phyloP scores from a whole-genome alignment of 2,888 invertebrate species.

The Vannuccia rotundouncinata region DNA sequence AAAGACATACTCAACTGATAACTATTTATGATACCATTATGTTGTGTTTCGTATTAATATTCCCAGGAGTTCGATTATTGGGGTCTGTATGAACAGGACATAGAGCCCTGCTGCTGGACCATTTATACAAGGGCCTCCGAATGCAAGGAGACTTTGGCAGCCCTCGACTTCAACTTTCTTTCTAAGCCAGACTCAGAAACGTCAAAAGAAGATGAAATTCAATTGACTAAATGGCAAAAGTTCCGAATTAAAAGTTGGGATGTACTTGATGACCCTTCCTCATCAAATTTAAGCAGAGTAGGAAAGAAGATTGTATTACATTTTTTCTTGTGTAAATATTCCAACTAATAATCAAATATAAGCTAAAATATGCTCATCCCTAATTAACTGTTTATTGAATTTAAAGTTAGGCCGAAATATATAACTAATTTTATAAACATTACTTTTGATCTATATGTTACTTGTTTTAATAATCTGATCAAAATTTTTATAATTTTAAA shows the following conservation, averaged over 20 bases:
- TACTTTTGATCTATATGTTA: too few species aligned
- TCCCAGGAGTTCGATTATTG: constrained; percentile 52
- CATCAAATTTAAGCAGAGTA: constrained; percentile 49
- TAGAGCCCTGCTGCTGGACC: constrained; percentile 55
- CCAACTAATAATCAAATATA: too few species aligned
- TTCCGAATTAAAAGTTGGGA: constrained; percentile 48
- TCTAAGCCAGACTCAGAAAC: constrained; percentile 44
- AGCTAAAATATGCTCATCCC: too few species aligned
- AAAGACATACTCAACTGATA: too few species aligned
- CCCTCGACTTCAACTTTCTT: constrained; percentile 51
- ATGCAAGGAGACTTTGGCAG: constrained; percentile 51
- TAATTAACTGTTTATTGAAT: too few species aligned
- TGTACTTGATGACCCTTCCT: constrained; percentile 50
- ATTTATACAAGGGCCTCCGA: constrained; percentile 53
- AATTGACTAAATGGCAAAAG: constrained; percentile 43
- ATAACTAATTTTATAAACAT: too few species aligned
- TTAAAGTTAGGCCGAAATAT: too few species aligned
- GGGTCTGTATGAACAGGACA: constrained; percentile 53
- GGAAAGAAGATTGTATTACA: background rate
- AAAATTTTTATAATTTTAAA: too few species aligned
- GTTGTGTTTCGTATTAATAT: too few species aligned
- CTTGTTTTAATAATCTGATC: too few species aligned
- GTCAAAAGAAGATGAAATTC: constrained; percentile 45
- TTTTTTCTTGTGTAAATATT: too few species aligned
- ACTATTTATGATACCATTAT: too few species aligned